Evolutionary conservation across 2,888 invertebrate genomes (phyloP).

Genomic region (Andrena bucephala): DNA sequence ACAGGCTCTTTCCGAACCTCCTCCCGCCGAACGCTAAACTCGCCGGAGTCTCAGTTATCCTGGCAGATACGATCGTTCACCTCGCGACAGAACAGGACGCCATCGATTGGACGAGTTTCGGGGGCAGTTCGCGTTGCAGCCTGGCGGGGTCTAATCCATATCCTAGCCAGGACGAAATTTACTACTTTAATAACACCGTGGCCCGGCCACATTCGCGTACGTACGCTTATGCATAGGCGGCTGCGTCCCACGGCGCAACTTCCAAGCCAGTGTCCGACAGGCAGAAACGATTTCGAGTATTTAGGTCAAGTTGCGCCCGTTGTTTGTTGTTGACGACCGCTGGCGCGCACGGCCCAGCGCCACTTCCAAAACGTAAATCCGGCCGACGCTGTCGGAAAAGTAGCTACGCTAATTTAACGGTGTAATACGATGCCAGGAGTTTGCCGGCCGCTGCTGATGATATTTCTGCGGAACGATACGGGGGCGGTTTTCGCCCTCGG

Average conservation of each 20-base stretch:
- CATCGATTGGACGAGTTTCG: slow-evolving; percentile 12
- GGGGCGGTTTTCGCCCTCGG: slow-evolving; percentile 4
- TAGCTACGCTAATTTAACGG: slow-evolving; percentile 66
- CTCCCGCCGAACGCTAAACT: not conserved
- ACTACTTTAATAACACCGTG: slow-evolving; percentile 36
- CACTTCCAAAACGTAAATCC: slow-evolving; percentile 67
- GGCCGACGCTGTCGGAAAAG: slow-evolving; percentile 58
- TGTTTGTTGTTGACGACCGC: slow-evolving; percentile 58
- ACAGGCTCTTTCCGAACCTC: not conserved
- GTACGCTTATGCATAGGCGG: slow-evolving; percentile 39
- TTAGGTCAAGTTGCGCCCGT: slow-evolving; percentile 73
- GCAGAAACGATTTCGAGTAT: slow-evolving; percentile 74
- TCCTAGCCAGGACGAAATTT: slow-evolving; percentile 25
- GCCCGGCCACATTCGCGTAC: slow-evolving; percentile 34
- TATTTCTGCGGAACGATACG: slow-evolving; percentile 47
- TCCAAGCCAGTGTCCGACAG: slow-evolving; percentile 60
- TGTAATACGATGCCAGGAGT: slow-evolving; percentile 49
- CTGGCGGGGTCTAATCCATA: slow-evolving; percentile 25
- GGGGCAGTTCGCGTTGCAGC: not conserved
- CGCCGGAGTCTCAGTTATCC: not conserved
- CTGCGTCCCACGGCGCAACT: slow-evolving; percentile 39
- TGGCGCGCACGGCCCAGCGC: slow-evolving; percentile 22
- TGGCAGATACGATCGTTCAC: slow-evolving; percentile 1
- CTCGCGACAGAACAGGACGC: slow-evolving; percentile 8
- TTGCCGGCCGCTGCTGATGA: slow-evolving; percentile 37